Evolutionary conservation across 2,797 vertebrate genomes (phyloP).

Genomic region (Gambusia yucatana): DNA sequence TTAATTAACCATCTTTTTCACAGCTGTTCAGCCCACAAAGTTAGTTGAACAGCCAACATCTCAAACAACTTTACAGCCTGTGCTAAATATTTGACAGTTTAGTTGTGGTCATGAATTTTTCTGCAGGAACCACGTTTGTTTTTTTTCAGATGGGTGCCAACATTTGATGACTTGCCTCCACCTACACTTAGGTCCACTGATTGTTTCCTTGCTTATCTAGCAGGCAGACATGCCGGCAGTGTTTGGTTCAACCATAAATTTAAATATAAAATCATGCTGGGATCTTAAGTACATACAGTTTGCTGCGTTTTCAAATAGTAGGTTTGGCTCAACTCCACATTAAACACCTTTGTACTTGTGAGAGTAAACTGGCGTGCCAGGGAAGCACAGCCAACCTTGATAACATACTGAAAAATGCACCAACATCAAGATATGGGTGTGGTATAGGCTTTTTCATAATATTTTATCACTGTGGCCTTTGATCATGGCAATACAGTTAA

Average conservation of each 20-base stretch:
- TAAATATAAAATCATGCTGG: constrained; percentile 15
- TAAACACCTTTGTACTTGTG: background rate
- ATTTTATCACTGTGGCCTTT: background rate
- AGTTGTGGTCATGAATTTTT: background rate
- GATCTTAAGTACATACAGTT: background rate
- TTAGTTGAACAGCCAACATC: background rate
- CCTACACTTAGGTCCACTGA: background rate
- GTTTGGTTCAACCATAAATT: background rate
- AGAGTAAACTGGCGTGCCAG: background rate
- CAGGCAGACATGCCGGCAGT: background rate
- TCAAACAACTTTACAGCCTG: background rate
- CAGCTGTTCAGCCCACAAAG: background rate
- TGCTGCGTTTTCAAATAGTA: background rate
- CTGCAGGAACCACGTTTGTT: background rate
- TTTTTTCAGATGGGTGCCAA: background rate
- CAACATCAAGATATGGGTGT: background rate
- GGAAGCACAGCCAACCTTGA: background rate
- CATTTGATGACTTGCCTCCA: constrained; percentile 34
- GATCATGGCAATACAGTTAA: background rate
- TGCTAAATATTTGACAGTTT: background rate
- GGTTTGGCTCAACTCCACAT: background rate
- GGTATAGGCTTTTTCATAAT: background rate
- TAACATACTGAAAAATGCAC: background rate
- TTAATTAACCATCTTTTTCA: background rate
- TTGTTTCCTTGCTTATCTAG: constrained; percentile 1